These are phyloP conservation scores for Probosciger aterrimus DNA, from an alignment of 2,113 vertebrate genomes.

Conservation along the genomic window DNA sequence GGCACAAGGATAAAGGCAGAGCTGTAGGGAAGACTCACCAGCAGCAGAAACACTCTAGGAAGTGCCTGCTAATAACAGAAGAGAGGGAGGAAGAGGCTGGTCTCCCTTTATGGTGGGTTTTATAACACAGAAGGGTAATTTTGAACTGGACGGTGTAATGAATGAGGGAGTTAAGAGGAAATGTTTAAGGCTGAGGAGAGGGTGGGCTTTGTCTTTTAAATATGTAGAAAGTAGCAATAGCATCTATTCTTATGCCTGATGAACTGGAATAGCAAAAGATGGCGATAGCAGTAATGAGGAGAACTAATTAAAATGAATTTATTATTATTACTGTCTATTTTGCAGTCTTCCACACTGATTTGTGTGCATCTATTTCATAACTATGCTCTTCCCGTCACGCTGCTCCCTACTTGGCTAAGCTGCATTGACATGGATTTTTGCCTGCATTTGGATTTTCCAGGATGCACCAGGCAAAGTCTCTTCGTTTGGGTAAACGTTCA, in stretches of 20 bases:
- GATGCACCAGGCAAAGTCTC: background rate
- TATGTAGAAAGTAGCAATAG: background rate
- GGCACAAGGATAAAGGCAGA: background rate
- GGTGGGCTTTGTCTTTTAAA: background rate
- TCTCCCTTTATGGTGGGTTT: background rate
- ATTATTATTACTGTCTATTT: conserved; percentile 30
- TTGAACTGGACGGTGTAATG: background rate
- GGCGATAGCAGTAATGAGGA: background rate
- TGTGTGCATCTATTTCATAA: background rate
- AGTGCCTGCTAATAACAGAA: background rate
- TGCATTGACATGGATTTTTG: background rate
- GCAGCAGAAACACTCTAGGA: background rate
- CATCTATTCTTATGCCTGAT: background rate
- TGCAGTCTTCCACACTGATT: background rate
- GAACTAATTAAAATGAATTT: conserved; percentile 45
- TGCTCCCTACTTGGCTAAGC: background rate
- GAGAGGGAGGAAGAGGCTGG: background rate
- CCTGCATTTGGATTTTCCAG: background rate
- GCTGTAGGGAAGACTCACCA: background rate
- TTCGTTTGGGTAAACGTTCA: background rate
- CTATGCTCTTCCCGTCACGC: background rate
- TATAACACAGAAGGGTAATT: background rate
- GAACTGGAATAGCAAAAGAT: conserved; percentile 18
- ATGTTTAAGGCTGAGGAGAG: background rate
- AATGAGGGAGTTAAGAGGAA: background rate